Conservation (phyloP, 2,113 vertebrate genomes). For the Psittacus erithacus region DNA sequence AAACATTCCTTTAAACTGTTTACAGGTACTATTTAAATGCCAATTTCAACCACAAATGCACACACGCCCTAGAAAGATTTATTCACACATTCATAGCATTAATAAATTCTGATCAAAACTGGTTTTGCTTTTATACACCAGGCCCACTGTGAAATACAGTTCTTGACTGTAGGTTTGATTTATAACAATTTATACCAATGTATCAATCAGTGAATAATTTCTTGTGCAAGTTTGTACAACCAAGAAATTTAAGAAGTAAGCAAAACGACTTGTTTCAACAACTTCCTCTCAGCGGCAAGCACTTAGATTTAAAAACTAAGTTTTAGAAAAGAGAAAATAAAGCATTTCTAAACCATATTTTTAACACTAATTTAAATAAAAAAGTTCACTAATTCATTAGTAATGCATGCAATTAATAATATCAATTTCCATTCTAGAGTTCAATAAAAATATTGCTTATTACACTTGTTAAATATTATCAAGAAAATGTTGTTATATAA, state of each 20-base stretch:
- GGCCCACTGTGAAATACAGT: neutral
- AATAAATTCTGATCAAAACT: neutral
- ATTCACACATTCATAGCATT: neutral
- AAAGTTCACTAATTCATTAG: neutral
- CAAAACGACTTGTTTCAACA: neutral
- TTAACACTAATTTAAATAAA: neutral
- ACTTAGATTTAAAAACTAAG: neutral
- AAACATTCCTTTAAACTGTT: neutral
- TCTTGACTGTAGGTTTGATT: neutral
- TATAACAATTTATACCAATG: neutral
- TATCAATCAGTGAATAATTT: neutral
- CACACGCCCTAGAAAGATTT: neutral
- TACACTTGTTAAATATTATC: accelerated
- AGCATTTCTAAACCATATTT: neutral
- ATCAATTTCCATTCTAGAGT: neutral
- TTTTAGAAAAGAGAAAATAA: neutral
- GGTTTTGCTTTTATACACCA: neutral
- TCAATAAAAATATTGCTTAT: neutral
- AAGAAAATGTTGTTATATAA: neutral
- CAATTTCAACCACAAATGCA: neutral
- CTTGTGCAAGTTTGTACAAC: neutral
- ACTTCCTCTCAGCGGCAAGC: neutral
- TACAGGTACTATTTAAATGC: neutral
- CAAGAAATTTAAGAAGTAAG: neutral
- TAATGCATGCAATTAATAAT: neutral